Base-by-base conservation (phyloP, 2,888 invertebrate species). In the Tinea pellionella region DNA sequence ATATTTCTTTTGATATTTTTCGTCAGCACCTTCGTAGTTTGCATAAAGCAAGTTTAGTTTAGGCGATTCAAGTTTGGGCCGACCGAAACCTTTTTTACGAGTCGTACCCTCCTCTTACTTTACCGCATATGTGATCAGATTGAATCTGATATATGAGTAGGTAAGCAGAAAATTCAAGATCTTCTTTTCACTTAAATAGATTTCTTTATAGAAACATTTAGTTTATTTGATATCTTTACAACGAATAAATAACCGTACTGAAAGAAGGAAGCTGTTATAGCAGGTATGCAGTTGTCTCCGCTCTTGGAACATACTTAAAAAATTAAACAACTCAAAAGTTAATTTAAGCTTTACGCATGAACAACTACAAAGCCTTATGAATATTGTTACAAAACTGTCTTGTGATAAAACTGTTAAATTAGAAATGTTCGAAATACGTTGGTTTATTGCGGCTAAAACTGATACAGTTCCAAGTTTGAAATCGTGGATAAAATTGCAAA, bases 401-500 rank as follows among this genome's bases (percentile, higher is more conserved):
- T 24, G 24, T 24, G 47, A 47, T 47, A 47, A 47, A 47, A 47
- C 47, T 47, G 47, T 47, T 1, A 47, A 6, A 47, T 47, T 47
- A 13, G 4, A 2, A 16, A 12, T 16, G 53, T 53, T 24, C 18
- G 53, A 24, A 24, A 53, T 12, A 53, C 24, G 24, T 53, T 53
- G 53, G 53, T 53, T 53, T 53, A 53, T 53, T 53, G 53, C 53
- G 53, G 53, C 53, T 53, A 32, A 57, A 63, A 60, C 60, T 60
- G 59, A 60, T 60, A 59, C 65, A 65, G 62, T 67, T 68, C 62
- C 64, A 70, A 70, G 68, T 73, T 72, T 69, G 65, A 70, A 74
- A 73, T 72, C 64, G 68, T 67, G 71, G 71, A 70, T 73, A 72
- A 80, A 77, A 78, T 80, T 73, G 72, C 71, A 75, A 80, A 80